These are phyloP conservation scores for Paradoxurus hermaphroditus DNA, from an alignment of 2,113 vertebrate genomes.

Conservation along the genomic window DNA sequence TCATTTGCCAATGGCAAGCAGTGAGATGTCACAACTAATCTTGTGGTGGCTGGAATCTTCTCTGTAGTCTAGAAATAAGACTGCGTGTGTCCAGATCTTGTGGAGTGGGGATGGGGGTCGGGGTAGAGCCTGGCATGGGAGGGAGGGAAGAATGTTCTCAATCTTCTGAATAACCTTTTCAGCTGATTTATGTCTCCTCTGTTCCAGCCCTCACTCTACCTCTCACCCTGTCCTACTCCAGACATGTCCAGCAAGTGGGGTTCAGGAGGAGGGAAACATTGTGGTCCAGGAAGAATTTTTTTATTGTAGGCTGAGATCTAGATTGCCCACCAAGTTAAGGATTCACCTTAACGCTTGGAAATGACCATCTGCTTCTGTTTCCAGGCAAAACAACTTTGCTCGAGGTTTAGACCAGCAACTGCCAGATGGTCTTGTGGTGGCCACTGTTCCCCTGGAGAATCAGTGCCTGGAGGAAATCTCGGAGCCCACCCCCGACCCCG, in stretches of 20 bases:
- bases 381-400: conserved; percentile 97
- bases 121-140: rapidly evolving
- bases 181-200: background rate
- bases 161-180: background rate
- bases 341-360: background rate
- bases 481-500: conserved; percentile 93
- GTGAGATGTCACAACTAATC: background rate
- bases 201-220: background rate
- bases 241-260: background rate
- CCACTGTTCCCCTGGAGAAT: conserved; percentile 93
- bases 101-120: background rate
- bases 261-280: background rate
- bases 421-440: conserved; percentile 95
- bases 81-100: background rate
- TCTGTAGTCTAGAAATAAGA: background rate
- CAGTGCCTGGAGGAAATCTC: conserved; percentile 97
- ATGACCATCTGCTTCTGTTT: conserved; percentile 49
- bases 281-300: background rate
- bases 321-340: background rate
- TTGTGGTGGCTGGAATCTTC: background rate
- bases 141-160: background rate
- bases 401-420: conserved; percentile 97
- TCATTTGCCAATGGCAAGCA: background rate
- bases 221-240: background rate
- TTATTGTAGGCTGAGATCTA: background rate